Conservation (phyloP, 2,797 vertebrate species). For the Sebastes taczanowskii region DNA sequence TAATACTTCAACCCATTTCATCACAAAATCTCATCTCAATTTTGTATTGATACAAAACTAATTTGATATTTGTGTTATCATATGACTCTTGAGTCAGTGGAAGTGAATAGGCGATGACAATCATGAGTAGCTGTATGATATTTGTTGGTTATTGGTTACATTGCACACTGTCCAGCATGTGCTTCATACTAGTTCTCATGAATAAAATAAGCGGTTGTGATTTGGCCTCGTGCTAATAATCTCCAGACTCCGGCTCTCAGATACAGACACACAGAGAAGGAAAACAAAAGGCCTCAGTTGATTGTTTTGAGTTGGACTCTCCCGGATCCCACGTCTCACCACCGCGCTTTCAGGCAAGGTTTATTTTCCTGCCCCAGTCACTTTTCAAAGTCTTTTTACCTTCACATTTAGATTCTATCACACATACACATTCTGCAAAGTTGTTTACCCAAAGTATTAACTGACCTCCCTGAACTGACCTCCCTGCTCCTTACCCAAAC, state of each 20-base stretch:
- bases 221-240: constrained; percentile 28
- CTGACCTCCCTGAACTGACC: constrained; percentile 63
- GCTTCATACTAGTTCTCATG: not conserved
- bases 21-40: not conserved
- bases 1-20: not conserved
- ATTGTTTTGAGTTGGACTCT: constrained; percentile 63
- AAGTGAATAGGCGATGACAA: not conserved
- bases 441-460: constrained; percentile 62
- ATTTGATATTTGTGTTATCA: not conserved
- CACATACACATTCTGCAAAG: constrained; percentile 20
- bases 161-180: not conserved
- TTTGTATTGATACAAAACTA: not conserved
- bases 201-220: constrained; percentile 8
- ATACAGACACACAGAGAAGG: constrained; percentile 12
- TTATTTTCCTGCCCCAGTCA: constrained; percentile 62
- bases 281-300: constrained; percentile 50
- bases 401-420: constrained; percentile 27
- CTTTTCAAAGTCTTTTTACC: constrained; percentile 22
- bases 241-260: constrained; percentile 11
- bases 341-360: constrained; percentile 15
- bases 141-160: not conserved
- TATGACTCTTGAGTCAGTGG: not conserved
- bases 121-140: not conserved
- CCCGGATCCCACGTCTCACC: constrained; percentile 26
- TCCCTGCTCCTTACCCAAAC: constrained; percentile 64